Conservation (phyloP, 2,888 invertebrate species). For the Drosophila barbarae region DNA sequence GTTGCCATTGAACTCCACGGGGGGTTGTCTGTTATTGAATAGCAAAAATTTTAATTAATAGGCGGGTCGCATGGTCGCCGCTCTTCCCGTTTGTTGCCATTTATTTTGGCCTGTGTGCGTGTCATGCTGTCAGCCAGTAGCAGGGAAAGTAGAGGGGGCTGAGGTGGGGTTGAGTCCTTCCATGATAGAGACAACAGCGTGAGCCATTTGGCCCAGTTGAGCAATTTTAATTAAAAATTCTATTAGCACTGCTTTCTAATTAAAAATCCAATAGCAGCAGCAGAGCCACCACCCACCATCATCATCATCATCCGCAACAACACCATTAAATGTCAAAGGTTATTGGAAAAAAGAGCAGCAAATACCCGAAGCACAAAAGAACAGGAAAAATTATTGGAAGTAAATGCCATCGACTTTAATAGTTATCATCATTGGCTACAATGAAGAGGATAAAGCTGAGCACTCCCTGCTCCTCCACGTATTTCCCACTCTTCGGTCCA, state of each 20-base stretch:
- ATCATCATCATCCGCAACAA: constrained; percentile 17
- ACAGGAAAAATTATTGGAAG: constrained; percentile 45
- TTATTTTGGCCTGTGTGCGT: constrained; percentile 53
- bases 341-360: constrained; percentile 9
- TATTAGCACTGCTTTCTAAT: constrained; percentile 69
- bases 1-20: constrained; percentile 29
- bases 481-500: not conserved
- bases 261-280: constrained; percentile 52
- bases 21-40: constrained; percentile 52
- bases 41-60: constrained; percentile 71
- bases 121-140: constrained; percentile 61
- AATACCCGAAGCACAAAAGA: constrained; percentile 10
- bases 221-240: constrained; percentile 73
- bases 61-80: constrained; percentile 40
- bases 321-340: constrained; percentile 41
- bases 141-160: constrained; percentile 42
- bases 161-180: constrained; percentile 17
- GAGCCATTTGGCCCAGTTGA: constrained; percentile 35
- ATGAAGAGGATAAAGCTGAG: constrained; percentile 36
- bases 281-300: constrained; percentile 12
- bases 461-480: not conserved
- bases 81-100: constrained; percentile 25
- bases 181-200: constrained; percentile 26
- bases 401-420: constrained; percentile 51
- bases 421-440: constrained; percentile 34